Conservation (phyloP, 2,113 vertebrate genomes). For the Indri indri region DNA sequence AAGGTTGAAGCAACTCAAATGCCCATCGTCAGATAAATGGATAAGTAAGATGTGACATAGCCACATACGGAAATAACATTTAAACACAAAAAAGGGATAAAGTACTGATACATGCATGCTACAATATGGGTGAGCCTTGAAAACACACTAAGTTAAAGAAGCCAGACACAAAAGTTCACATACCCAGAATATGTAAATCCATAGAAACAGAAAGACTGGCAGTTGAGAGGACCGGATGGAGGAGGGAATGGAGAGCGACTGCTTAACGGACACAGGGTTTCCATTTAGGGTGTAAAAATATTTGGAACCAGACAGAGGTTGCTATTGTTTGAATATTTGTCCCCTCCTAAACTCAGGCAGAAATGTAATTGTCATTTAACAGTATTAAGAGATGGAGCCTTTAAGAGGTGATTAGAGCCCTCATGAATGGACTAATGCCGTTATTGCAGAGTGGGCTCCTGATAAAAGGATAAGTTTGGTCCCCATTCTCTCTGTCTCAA, state of each 20-base stretch:
- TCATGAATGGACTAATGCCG: background rate
- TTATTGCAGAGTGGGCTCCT: background rate
- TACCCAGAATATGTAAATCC: background rate
- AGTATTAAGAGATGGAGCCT: background rate
- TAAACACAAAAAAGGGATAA: background rate
- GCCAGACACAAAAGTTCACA: background rate
- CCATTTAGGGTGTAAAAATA: background rate
- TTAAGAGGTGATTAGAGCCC: background rate
- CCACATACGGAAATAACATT: background rate
- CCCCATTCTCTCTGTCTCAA: background rate
- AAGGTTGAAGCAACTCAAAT: background rate
- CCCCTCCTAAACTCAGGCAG: background rate
- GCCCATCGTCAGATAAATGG: accelerated
- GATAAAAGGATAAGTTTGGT: background rate
- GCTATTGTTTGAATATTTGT: background rate
- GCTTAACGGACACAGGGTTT: background rate
- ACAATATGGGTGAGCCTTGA: accelerated
- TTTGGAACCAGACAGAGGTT: background rate
- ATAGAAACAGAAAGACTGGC: too few species aligned
- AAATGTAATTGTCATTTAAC: background rate
- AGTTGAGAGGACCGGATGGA: accelerated
- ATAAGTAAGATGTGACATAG: background rate
- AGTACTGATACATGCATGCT: background rate
- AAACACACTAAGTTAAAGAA: background rate
- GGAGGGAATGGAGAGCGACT: accelerated